phyloP scores from a whole-genome alignment of 2,888 invertebrate genomes.

The Drosophila mettleri region DNA sequence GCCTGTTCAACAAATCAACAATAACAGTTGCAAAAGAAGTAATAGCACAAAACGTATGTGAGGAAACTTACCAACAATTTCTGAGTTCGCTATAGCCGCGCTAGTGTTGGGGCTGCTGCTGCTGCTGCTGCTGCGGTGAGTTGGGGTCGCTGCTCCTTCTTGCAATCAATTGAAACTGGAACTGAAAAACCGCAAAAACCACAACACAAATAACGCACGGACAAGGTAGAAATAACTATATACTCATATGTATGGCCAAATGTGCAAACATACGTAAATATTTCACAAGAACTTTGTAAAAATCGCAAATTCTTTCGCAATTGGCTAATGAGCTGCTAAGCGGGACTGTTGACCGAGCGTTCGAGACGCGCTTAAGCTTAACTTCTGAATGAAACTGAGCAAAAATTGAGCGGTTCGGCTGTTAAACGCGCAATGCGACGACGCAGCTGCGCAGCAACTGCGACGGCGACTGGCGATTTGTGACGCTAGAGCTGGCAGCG shows the following conservation, averaged over 20 bases:
- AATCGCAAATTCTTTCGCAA: slow-evolving; percentile 67
- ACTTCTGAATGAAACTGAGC: slow-evolving; percentile 82
- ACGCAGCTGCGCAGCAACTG: slow-evolving; percentile 43
- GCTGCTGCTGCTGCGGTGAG: slow-evolving; percentile 12
- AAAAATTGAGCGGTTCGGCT: slow-evolving; percentile 48
- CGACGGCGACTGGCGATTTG: slow-evolving; percentile 14
- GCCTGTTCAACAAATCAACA: slow-evolving; percentile 50
- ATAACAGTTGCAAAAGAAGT: slow-evolving; percentile 70
- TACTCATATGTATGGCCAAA: slow-evolving; percentile 22
- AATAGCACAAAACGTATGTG: slow-evolving; percentile 69
- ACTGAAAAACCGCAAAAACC: slow-evolving; percentile 71
- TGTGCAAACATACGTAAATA: slow-evolving; percentile 39
- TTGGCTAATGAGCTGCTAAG: slow-evolving; percentile 52
- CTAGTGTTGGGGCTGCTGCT: slow-evolving; percentile 1
- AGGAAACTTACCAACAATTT: slow-evolving; percentile 66
- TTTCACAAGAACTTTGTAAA: slow-evolving; percentile 78
- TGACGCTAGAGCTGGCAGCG: slow-evolving; percentile 25
- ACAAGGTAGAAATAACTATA: slow-evolving; percentile 41
- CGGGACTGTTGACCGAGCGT: slow-evolving; percentile 36
- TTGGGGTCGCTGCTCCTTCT: slow-evolving; percentile 39
- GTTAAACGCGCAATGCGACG: slow-evolving; percentile 71
- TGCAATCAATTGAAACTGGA: slow-evolving; percentile 71
- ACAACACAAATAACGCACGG: slow-evolving; percentile 74
- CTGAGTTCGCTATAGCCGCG: slow-evolving; percentile 10
- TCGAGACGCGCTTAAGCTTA: slow-evolving; percentile 54